Evolutionary conservation across 2,888 invertebrate genomes (phyloP), one percentile per base, ranked within the genome.

Genomic region (Buathra laborator): DNA sequence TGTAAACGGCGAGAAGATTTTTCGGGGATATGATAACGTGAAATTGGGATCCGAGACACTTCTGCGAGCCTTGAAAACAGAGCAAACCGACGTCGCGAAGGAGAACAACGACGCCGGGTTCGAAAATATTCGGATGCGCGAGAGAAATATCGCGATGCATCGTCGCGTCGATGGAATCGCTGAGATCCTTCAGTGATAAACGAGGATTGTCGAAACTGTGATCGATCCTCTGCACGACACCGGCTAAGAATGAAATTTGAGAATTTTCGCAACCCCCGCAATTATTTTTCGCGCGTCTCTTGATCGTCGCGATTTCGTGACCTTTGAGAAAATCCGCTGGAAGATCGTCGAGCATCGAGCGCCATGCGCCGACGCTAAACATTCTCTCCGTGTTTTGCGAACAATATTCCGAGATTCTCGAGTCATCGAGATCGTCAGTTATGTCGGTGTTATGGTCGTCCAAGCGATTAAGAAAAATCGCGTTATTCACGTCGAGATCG

Each of bases 141-240:
- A 92, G 90, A 86, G 93, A 92, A 46, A 94, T 93, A 59, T 94
- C 94, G 16, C 92, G 91, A 78, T 94, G 94, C 72, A 95, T 87
- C 19, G 93, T 94, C 14, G 94, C 94, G 81, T 93, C 92, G 83
- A 95, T 94, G 76, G 92, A 93, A 24, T 93, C 94, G 84, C 92
- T 90, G 84, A 93, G 88, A 87, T 94, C 94, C 77, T 93, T 93
- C 0, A 94, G 85, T 9, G 92, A 77, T 24, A 94, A 89, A 66
- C 90, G 90, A 3, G 94, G 94, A 91, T 94, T 92, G 4, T 92
- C 92, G 16, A 91, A 86, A 78, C 88, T 90, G 43, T 90, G 90
- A 87, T 94, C 94, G 48, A 94, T 90, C 9, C 87, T 88, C 59
- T 94, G 92, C 3, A 93, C 83, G 3, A 93, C 88, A 1, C 93